Evolutionary conservation across 2,797 vertebrate species (phyloP).

Genomic region (Sciurus vulgaris): DNA sequence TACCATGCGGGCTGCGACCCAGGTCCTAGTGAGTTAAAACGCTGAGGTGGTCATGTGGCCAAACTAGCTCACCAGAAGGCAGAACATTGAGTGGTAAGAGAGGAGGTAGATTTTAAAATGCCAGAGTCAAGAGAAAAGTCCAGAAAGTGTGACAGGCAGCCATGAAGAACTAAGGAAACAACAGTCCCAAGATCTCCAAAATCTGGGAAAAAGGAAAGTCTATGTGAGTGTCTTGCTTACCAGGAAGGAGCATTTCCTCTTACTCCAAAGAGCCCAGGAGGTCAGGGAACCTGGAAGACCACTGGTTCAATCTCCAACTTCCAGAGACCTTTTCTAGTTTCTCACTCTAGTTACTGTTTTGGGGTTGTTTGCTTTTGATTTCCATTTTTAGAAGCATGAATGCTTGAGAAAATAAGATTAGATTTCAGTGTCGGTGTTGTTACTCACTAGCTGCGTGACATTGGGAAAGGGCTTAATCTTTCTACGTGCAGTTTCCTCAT

Average conservation of each 20-base stretch:
- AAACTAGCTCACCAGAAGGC: not conserved
- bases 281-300: not conserved
- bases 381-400: not conserved
- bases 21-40: not conserved
- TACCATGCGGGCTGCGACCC: not conserved
- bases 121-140: not conserved
- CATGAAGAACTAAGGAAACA: not conserved
- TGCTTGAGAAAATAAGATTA: not conserved
- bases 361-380: not conserved
- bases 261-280: not conserved
- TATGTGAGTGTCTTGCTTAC: not conserved
- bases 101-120: not conserved
- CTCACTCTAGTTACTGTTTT: not conserved
- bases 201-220: not conserved
- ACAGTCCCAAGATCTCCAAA: not conserved
- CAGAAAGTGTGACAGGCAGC: not conserved
- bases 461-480: not conserved
- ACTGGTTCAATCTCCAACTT: not conserved
- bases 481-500: not conserved
- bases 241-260: not conserved
- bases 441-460: not conserved
- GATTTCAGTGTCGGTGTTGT: not conserved
- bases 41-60: not conserved
- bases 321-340: not conserved
- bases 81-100: not conserved